Percentiles rank a stretch among this genome's conserved stretches.
These are phyloP conservation scores for Brachionus paranguensis DNA, from an alignment of 1,140 invertebrate genomes.

Conservation along the genomic window DNA sequence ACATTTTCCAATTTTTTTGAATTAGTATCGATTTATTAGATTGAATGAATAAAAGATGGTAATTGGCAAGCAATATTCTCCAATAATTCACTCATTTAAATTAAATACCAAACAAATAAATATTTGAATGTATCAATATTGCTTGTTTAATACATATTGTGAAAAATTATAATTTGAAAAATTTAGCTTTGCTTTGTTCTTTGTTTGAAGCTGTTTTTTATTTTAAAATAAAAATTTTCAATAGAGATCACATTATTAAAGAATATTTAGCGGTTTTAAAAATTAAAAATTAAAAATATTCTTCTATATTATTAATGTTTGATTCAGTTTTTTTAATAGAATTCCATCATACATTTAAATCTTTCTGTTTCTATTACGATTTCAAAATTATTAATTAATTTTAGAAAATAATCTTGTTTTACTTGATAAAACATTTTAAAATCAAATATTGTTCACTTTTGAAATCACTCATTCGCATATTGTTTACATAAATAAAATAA, in stretches of 20 bases:
- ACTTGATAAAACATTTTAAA: not conserved
- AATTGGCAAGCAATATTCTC: not conserved
- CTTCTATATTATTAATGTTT: too few relatives aligned
- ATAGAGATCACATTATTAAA: too few relatives aligned
- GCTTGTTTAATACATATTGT: too few relatives aligned
- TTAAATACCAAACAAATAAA: not conserved
- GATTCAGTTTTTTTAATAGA: too few relatives aligned
- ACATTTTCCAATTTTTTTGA: not conserved
- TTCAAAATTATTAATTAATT: too few relatives aligned
- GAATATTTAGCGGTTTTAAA: too few relatives aligned
- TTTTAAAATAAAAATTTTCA: not conserved
- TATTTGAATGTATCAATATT: not conserved
- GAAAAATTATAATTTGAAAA: too few relatives aligned
- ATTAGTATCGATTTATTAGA: not conserved
- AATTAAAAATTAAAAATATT: too few relatives aligned
- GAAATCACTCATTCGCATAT: not conserved
- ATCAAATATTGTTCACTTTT: not conserved
- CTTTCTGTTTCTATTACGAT: too few relatives aligned
- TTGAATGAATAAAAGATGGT: not conserved
- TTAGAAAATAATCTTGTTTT: not conserved
- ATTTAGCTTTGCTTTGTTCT: not conserved
- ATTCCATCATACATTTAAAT: too few relatives aligned
- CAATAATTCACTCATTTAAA: not conserved
- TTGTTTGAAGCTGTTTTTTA: too few relatives aligned
- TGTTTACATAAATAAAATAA: not conserved